Evolutionary conservation across 2,888 invertebrate genomes (phyloP).

Genomic region (Synanthedon andrenaeformis): DNA sequence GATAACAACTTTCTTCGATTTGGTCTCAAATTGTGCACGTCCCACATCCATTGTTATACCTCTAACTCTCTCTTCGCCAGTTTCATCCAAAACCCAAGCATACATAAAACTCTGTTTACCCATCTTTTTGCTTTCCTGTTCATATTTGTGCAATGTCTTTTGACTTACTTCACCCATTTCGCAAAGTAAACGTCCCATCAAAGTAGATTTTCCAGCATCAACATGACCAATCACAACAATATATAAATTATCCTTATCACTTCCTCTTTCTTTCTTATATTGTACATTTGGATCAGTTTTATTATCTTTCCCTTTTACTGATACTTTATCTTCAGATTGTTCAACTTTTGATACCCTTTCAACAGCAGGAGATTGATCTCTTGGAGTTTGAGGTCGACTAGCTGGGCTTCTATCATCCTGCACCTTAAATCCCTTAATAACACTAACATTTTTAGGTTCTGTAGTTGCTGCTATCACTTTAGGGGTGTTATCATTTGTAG

Average conservation of each 20-base stretch:
- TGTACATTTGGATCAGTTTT: conserved; percentile 71
- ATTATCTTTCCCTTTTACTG: conserved; percentile 61
- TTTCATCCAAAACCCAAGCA: conserved; percentile 99
- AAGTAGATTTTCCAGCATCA: conserved; percentile 95
- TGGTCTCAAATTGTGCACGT: conserved; percentile 90
- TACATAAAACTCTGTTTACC: conserved; percentile 99
- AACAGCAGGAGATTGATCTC: conserved; percentile 77
- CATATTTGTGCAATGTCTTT: conserved; percentile 94
- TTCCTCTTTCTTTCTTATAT: conserved; percentile 80
- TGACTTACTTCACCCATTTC: conserved; percentile 89
- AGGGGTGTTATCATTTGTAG: conserved; percentile 27
- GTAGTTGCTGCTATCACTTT: conserved; percentile 53
- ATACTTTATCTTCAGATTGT: conserved; percentile 43
- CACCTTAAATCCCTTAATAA: conserved; percentile 73
- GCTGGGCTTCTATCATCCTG: conserved; percentile 26
- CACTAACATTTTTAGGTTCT: conserved; percentile 45
- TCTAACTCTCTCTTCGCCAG: conserved; percentile 94
- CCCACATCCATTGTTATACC: conserved; percentile 99
- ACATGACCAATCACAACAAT: conserved; percentile 97
- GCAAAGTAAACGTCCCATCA: conserved; percentile 96
- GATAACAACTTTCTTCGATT: conserved; percentile 82
- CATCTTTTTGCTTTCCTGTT: conserved; percentile 95
- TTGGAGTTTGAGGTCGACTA: conserved; percentile 66
- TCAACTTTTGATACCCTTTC: conserved; percentile 65
- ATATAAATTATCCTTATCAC: conserved; percentile 88